Evolutionary conservation across 2,888 invertebrate species (phyloP).

Genomic region (Encarsia formosa): DNA sequence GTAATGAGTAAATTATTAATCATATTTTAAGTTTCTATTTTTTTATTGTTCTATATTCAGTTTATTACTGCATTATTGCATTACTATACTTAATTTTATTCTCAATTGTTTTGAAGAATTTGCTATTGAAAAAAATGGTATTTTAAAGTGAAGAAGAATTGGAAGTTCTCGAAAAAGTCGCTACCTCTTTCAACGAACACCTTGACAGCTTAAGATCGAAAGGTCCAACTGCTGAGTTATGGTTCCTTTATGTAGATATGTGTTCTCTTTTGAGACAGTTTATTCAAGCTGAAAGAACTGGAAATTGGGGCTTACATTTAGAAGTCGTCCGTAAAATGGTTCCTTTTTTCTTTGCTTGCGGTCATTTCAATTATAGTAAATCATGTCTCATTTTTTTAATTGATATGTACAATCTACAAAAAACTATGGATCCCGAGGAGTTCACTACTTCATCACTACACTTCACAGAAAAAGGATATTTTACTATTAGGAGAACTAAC

Average conservation of each 20-base stretch:
- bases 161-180: no score
- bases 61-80: no score
- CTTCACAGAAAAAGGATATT: slow-evolving; percentile 27
- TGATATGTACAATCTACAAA: background rate
- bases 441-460: background rate
- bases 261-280: background rate
- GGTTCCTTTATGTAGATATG: background rate
- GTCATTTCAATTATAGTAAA: background rate
- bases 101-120: no score
- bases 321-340: background rate
- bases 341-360: background rate
- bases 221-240: background rate
- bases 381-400: background rate
- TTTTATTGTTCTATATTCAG: no score
- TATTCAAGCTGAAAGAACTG: background rate
- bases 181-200: no score
- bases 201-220: background rate
- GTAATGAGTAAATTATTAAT: no score
- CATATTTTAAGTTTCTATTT: no score
- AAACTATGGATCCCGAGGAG: background rate
- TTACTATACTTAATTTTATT: no score
- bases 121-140: no score
- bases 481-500: slow-evolving; percentile 34
- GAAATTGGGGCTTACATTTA: background rate
- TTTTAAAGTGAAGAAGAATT: no score